A percentile compares a stretch with the other conserved stretches of the same genome.
Conservation (phyloP, 1,140 invertebrate genomes). For the Elymnias hypermnestra region DNA sequence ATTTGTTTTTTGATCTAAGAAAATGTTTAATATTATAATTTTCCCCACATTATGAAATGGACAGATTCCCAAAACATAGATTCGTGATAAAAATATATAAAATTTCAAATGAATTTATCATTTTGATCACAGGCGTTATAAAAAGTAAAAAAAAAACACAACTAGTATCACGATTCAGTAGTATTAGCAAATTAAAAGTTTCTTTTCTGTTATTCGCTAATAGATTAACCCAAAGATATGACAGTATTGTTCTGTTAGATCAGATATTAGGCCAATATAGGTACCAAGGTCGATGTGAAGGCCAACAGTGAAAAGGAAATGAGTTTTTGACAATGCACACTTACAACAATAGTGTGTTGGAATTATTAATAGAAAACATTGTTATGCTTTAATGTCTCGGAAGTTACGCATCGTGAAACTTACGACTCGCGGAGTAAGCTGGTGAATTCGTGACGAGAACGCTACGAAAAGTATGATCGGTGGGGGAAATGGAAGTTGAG, state of each 20-base stretch:
- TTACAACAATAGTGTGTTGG: background rate
- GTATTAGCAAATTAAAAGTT: slow-evolving; percentile 7
- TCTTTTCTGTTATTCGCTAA: slow-evolving; percentile 5
- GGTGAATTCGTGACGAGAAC: no score
- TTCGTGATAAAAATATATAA: no score
- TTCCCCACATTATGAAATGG: no score
- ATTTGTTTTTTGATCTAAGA: no score
- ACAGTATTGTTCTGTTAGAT: slow-evolving; percentile 3
- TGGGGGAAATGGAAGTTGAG: no score
- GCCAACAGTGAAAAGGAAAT: slow-evolving; percentile 1
- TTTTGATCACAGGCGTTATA: no score
- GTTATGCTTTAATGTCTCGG: background rate
- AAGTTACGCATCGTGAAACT: background rate
- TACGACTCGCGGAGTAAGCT: no score
- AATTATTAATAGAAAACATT: background rate
- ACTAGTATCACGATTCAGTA: background rate
- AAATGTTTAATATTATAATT: no score
- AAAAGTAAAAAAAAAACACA: no score
- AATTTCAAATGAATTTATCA: no score
- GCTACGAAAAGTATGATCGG: no score
- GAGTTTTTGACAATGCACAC: slow-evolving; percentile 1
- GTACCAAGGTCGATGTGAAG: background rate
- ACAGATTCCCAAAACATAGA: no score
- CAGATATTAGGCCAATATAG: slow-evolving; percentile 3
- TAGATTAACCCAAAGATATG: slow-evolving; percentile 1